Conservation (phyloP, 92 coral and sea anemone species). For the Bergia puertoricense region DNA sequence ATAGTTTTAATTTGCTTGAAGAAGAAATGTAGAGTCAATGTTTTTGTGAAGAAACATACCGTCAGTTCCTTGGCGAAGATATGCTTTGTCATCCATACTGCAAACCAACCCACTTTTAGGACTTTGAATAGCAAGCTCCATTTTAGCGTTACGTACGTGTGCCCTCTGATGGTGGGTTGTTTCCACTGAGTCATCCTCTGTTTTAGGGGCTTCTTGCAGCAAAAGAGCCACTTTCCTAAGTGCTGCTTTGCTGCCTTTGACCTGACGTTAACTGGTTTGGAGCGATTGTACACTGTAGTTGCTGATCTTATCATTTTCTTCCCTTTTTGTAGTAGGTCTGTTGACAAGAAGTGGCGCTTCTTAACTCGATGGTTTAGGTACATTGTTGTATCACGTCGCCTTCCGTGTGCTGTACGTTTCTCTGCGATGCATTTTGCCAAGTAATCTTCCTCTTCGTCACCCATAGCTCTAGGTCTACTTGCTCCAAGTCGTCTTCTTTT, state of each 20-base stretch:
- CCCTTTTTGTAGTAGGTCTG: conserved; percentile 4
- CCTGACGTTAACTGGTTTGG: conserved; percentile 10
- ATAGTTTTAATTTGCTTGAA: no score
- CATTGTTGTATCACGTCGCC: conserved; percentile 52
- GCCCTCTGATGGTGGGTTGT: conserved; percentile 35
- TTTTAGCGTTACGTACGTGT: conserved; percentile 21
- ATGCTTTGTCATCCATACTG: conserved; percentile 32
- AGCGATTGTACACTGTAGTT: conserved; percentile 29
- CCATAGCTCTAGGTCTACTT: conserved; percentile 14
- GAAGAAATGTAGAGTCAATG: no score
- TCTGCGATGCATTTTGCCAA: conserved; percentile 48
- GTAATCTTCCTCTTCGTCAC: conserved; percentile 46
- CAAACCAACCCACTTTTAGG: not conserved
- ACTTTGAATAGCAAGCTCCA: not conserved
- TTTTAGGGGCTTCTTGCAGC: conserved; percentile 28
- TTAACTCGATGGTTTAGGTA: conserved; percentile 45
- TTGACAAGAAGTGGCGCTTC: conserved; percentile 25
- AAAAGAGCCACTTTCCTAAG: conserved; percentile 33
- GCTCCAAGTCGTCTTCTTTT: conserved; percentile 19
- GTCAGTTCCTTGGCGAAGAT: conserved; percentile 10
- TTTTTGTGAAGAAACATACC: not conserved
- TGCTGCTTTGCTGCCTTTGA: conserved; percentile 21
- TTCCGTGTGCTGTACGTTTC: conserved; percentile 48
- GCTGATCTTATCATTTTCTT: conserved; percentile 30
- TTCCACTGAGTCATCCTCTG: conserved; percentile 11